Percentiles rank a stretch among this genome's conserved stretches.
phyloP scores from a whole-genome alignment of 1,140 invertebrate genomes.

The Gryllus bimaculatus region DNA sequence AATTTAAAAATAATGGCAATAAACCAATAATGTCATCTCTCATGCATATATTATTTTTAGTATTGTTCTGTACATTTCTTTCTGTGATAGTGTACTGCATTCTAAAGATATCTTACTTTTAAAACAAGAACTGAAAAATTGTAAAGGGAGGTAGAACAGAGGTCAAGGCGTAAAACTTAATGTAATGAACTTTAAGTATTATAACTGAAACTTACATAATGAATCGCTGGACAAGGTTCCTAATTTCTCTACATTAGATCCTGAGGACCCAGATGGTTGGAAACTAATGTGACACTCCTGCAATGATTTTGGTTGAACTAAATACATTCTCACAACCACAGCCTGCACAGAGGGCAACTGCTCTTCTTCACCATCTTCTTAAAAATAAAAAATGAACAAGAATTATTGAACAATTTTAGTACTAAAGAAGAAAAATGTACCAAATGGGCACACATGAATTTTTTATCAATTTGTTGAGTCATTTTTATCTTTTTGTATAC shows the following conservation, averaged over 20 bases:
- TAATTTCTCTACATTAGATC: background rate
- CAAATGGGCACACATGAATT: too few species aligned
- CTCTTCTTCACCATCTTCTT: constrained; percentile 32
- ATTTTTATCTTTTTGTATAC: too few species aligned
- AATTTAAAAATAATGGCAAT: background rate
- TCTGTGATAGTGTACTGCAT: too few species aligned
- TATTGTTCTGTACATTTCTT: too few species aligned
- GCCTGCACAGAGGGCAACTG: constrained; percentile 29
- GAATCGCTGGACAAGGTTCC: constrained; percentile 12
- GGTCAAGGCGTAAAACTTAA: background rate
- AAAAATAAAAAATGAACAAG: constrained; percentile 1
- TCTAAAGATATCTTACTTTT: background rate
- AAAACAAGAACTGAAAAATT: background rate
- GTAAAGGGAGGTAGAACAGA: background rate
- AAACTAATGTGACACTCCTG: constrained; percentile 78
- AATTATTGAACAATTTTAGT: background rate
- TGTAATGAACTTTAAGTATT: background rate
- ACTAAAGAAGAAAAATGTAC: too few species aligned
- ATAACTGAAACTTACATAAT: constrained; percentile 8
- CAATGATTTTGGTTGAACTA: constrained; percentile 79
- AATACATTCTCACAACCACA: constrained; percentile 62
- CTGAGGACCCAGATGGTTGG: constrained; percentile 13
- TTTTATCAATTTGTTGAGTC: too few species aligned
- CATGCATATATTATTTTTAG: too few species aligned
- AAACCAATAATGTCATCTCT: too few species aligned